Base-by-base conservation (phyloP, 1,140 invertebrate genomes). In the Bombus superbus region DNA sequence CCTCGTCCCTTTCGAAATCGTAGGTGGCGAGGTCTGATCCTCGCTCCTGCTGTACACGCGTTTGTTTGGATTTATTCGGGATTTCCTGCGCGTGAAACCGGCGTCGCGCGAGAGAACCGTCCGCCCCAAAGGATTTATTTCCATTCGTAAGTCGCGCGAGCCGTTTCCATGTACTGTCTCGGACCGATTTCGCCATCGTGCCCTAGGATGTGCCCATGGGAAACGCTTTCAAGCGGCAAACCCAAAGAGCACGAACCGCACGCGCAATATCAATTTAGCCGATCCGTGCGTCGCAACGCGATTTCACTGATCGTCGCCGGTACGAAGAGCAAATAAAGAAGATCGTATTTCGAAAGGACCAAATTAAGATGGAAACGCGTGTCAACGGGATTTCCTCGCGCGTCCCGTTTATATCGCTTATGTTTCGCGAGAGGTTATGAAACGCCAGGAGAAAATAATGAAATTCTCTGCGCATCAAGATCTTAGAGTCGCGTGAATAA, bases 11-110 rank as follows among this genome's bases (percentile, higher is more conserved):
- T 90, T 90, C 89, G 78, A 90, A 90, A 91, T 90, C 81, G 90
- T 90, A 90, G 90, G 89, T 90, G 89, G 86, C 66, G 73, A 90
- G 77, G 75, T 71, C 85, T 74, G 84, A 86, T 91, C 87, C 86
- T 91, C 87, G 47, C 89, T 91, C 77, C 82, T 90, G 80, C 81
- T 62, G 83, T 68, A 59, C 5, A 11, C 57, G 47, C 77, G 89
- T 90, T 91, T 91, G 89, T 91, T 91, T 91, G 87, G 90, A 91
- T 91, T 90, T 91, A 78, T 85, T 86, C 84, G 87, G 90, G 86
- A 91, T 91, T 91, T 91, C 90, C 90, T 91, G 90, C 71, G 53
- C 83, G 89, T 84, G 89, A 89, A 85, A 89, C 78, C 77, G 76
- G 78, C 78, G 62, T 69, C 88, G 71, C 59, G 72, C 59, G 74